Evolutionary conservation across 2,888 invertebrate species (phyloP), one percentile per base, ranked within the genome.

Genomic region (Sipunculus nudus): DNA sequence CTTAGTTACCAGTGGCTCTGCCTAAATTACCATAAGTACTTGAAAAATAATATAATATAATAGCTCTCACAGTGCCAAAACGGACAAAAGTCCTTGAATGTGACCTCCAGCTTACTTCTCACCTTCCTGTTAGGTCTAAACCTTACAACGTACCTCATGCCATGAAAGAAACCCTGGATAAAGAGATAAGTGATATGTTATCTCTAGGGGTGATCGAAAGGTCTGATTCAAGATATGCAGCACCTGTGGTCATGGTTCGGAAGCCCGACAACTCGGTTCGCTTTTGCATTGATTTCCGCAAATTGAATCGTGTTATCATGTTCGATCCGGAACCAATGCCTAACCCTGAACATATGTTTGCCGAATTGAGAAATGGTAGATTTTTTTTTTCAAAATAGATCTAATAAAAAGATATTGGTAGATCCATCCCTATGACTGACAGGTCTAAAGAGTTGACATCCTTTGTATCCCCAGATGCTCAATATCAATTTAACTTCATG

Each of bases 301-400:
- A 19, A 47, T 19, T 47, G 28, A 50, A 50, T 21, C 6, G 19
- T 16, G 19, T 50, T 8, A 50, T 38, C 6, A 38, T 50, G 6
- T 50, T 50, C 23, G 50, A 50, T 35, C 35, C 35, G 6, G 50
- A 50, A 50, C 35, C 35, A 10, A 50, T 50, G 50, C 8, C 8
- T 8, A 31, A 10, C 31, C 31, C 8, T 10, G 6, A 35, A 6
- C 13, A 31, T 31, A 50, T 50, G 6, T 50, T 16, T 23, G 35
- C 35, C 31, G 16, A 50, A 21, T 8, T 50, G 6, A n/a, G 21
- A 19, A 21, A 16, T 6, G 35, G 16, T 35, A 8, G 23, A 23
- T 50, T 35, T 35, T 35, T n/a, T n/a, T 35, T 23, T 16, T 19
- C 6, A 50, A 50, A 23, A 35, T 50, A 10, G 35, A 50, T 35